Evolutionary conservation across 2,797 vertebrate genomes (phyloP).

Genomic region (Sphenodon punctatus): DNA sequence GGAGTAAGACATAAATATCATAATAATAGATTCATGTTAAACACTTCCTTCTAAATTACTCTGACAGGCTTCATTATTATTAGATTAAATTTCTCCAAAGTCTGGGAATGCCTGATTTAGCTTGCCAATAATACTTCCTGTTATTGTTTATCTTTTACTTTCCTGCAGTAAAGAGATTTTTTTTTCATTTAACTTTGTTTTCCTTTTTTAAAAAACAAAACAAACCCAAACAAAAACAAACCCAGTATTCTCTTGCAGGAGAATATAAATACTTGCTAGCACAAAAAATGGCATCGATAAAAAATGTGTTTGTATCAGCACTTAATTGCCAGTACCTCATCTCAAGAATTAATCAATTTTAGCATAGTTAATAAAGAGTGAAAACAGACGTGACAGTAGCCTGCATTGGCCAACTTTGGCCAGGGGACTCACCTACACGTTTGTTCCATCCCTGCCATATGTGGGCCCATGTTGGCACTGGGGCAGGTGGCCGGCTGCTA

Average conservation of each 20-base stretch:
- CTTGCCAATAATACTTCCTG: conserved; percentile 47
- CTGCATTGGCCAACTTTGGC: too few relatives aligned
- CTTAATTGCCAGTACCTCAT: not conserved
- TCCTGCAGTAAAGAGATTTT: conserved; percentile 21
- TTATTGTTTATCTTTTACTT: conserved; percentile 55
- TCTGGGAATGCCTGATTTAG: conserved; percentile 21
- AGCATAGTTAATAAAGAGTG: too few relatives aligned
- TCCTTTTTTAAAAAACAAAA: too few relatives aligned
- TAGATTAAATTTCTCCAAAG: conserved; percentile 38
- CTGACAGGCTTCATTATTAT: conserved; percentile 43
- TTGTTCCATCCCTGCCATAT: too few relatives aligned
- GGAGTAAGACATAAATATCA: too few relatives aligned
- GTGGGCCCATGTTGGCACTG: too few relatives aligned
- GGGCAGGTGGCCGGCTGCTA: too few relatives aligned
- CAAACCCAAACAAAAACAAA: too few relatives aligned
- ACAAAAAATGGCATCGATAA: not conserved
- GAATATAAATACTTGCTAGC: not conserved
- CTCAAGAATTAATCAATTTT: too few relatives aligned
- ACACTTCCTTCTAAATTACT: conserved; percentile 57
- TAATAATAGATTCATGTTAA: conserved; percentile 48
- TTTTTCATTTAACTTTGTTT: conserved; percentile 1
- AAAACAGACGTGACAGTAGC: too few relatives aligned
- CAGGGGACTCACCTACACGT: too few relatives aligned
- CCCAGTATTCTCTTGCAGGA: conserved; percentile 8
- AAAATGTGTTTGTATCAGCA: not conserved